Percentiles rank a stretch among this genome's conserved stretches.
Conservation (phyloP, 2,797 vertebrate genomes). For the Lagodon rhomboides region DNA sequence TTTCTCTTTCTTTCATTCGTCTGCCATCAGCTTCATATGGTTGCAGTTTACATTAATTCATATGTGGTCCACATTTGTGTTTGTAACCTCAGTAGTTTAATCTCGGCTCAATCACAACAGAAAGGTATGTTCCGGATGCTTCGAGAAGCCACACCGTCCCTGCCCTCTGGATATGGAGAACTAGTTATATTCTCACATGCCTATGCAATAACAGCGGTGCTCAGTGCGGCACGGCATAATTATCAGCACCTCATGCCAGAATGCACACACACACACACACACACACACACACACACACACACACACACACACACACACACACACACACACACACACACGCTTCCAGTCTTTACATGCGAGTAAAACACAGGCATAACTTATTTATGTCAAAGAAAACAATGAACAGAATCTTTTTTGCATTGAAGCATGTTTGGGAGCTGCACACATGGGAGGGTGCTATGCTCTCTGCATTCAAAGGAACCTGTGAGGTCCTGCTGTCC, state of each 20-base stretch:
- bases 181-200: conserved; percentile 46
- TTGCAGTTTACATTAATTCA: conserved; percentile 83
- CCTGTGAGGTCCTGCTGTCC: conserved; percentile 38
- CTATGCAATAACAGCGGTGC: conserved; percentile 25
- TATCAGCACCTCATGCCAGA: conserved; percentile 8
- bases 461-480: conserved; percentile 43
- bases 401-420: conserved; percentile 39
- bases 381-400: conserved; percentile 63
- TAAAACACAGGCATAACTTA: conserved; percentile 18
- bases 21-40: conserved; percentile 80
- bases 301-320: conserved; percentile 5
- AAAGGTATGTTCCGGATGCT: conserved; percentile 77
- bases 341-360: neutral
- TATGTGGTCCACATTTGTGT: conserved; percentile 78
- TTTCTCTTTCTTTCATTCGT: conserved; percentile 75
- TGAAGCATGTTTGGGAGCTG: conserved; percentile 33
- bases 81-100: conserved; percentile 77
- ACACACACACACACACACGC: neutral
- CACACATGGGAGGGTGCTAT: conserved; percentile 49
- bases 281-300: neutral
- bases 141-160: conserved; percentile 55
- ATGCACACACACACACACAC: neutral
- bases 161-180: conserved; percentile 60
- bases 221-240: conserved; percentile 23
- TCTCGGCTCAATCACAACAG: conserved; percentile 78